These are phyloP conservation scores for Epicampocera succincta DNA, from an alignment of 2,888 invertebrate species.

Conservation along the genomic window DNA sequence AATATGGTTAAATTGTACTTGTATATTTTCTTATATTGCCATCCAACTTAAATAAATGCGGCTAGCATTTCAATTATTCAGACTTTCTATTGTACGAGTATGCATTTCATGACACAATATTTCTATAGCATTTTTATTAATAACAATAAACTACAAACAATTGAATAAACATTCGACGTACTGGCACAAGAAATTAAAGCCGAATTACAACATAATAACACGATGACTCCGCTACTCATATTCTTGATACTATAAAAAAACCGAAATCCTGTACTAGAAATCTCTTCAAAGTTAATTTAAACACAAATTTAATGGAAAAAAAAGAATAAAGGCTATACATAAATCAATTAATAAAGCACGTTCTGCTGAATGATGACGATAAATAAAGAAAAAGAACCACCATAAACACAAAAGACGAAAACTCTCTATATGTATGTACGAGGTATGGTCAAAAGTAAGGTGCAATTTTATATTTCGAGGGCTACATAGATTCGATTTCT, in stretches of 20 bases:
- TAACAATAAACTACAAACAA: conserved; percentile 35
- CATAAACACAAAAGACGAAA: conserved; percentile 10
- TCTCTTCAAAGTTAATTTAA: conserved; percentile 60
- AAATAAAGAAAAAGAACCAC: conserved; percentile 10
- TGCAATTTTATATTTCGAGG: too few relatives aligned
- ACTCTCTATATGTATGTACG: background rate
- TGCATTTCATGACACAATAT: conserved; percentile 59
- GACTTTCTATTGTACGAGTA: conserved; percentile 67
- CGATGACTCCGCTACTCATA: conserved; percentile 2
- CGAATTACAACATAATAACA: conserved; percentile 6
- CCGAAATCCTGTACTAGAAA: conserved; percentile 59
- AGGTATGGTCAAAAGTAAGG: too few relatives aligned
- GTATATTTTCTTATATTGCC: background rate
- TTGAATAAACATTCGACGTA: background rate
- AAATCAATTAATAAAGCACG: conserved; percentile 65
- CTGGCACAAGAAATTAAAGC: conserved; percentile 20
- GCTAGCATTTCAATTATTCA: conserved; percentile 64
- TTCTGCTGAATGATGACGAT: conserved; percentile 45
- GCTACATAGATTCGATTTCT: too few relatives aligned
- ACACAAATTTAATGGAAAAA: conserved; percentile 30
- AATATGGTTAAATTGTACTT: conserved; percentile 29
- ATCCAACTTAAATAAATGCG: conserved; percentile 45
- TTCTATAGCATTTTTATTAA: conserved; percentile 59
- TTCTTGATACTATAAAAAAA: conserved; percentile 18
- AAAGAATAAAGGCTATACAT: conserved; percentile 26